These are phyloP conservation scores for Tortrix viridana DNA, from an alignment of 2,888 invertebrate species.

Conservation along the genomic window DNA sequence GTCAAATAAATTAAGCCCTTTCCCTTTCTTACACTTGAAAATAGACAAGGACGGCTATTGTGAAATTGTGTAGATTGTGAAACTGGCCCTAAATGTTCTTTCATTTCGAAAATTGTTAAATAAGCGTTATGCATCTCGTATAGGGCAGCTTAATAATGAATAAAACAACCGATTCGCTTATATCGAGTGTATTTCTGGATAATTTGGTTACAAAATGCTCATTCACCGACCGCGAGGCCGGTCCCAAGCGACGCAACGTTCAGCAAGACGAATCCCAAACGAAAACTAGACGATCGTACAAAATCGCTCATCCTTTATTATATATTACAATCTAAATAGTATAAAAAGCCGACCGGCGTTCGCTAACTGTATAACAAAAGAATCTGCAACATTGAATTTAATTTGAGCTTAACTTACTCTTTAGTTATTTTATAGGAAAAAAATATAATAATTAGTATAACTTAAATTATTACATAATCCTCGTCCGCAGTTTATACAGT, in stretches of 20 bases:
- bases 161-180: slow-evolving; percentile 79
- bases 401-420: slow-evolving; percentile 83
- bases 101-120: too few species aligned
- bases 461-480: slow-evolving; percentile 81
- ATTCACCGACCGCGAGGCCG: slow-evolving; percentile 64
- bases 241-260: slow-evolving; percentile 59
- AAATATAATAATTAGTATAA: slow-evolving; percentile 80
- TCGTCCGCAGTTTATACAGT: slow-evolving; percentile 58
- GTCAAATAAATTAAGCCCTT: too few species aligned
- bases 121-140: too few species aligned
- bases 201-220: slow-evolving; percentile 83
- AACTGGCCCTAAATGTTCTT: too few species aligned
- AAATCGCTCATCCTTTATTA: slow-evolving; percentile 63
- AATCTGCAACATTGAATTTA: slow-evolving; percentile 56
- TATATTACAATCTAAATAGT: slow-evolving; percentile 76
- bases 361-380: slow-evolving; percentile 60
- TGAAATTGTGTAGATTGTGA: too few species aligned
- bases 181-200: slow-evolving; percentile 83
- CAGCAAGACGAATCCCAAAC: slow-evolving; percentile 65
- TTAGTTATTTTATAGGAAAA: slow-evolving; percentile 75
- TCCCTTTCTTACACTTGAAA: too few species aligned
- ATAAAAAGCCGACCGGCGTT: slow-evolving; percentile 75
- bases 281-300: slow-evolving; percentile 67
- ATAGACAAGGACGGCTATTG: too few species aligned
- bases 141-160: too few species aligned